Percentiles rank a stretch among this genome's conserved stretches.
Conservation (phyloP, 2,888 invertebrate genomes). For the Folsomia manolachei region DNA sequence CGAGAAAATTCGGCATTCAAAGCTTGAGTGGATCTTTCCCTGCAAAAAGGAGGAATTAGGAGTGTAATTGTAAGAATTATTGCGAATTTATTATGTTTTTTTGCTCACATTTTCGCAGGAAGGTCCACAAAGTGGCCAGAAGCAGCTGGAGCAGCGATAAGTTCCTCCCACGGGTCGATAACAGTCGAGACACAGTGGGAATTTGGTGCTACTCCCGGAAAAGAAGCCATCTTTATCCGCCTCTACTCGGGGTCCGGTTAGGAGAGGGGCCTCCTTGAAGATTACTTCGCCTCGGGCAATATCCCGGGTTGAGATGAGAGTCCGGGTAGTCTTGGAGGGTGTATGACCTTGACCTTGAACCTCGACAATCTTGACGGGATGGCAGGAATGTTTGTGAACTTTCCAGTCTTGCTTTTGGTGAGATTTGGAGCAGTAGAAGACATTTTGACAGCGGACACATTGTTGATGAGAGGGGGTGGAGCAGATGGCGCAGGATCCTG, state of each 20-base stretch:
- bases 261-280: neutral
- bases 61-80: neutral
- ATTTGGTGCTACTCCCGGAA: neutral
- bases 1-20: constrained; percentile 44
- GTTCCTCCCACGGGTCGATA: neutral
- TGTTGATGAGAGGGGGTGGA: too few species aligned
- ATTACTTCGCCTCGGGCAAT: neutral
- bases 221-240: too few species aligned
- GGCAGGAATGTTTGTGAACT: constrained; percentile 31
- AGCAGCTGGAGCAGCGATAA: neutral
- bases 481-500: too few species aligned
- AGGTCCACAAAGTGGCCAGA: neutral
- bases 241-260: neutral
- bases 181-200: neutral
- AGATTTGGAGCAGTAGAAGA: constrained; percentile 16
- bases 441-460: constrained; percentile 17
- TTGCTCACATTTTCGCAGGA: neutral
- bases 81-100: neutral
- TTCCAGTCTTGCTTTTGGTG: constrained; percentile 41
- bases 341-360: constrained; percentile 24
- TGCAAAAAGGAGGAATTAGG: constrained; percentile 11
- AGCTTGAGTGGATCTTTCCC: constrained; percentile 37
- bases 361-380: constrained; percentile 22
- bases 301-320: neutral
- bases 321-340: too few species aligned